phyloP scores from a whole-genome alignment of 2,888 invertebrate genomes.

The Luperina testacea region DNA sequence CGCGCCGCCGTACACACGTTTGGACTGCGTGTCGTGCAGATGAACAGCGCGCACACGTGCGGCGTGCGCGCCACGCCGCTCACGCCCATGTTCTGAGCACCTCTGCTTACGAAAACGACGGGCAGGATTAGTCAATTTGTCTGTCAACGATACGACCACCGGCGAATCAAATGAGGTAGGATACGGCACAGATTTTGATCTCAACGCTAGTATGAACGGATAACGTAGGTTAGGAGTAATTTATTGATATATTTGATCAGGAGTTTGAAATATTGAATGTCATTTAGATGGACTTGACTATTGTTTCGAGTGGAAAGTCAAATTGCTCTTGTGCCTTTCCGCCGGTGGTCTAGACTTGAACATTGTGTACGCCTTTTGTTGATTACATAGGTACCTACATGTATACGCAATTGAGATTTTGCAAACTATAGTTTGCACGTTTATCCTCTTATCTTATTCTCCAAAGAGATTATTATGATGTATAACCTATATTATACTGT shows the following conservation, averaged over 20 bases:
- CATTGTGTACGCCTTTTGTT: slow-evolving; percentile 77
- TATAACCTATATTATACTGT: slow-evolving; percentile 75
- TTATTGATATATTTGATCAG: slow-evolving; percentile 60
- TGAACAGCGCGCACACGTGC: slow-evolving; percentile 88
- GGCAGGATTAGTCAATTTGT: slow-evolving; percentile 75
- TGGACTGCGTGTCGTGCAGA: slow-evolving; percentile 86
- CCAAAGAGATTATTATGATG: slow-evolving; percentile 86
- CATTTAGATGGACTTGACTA: slow-evolving; percentile 73
- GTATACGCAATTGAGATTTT: slow-evolving; percentile 74
- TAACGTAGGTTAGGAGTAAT: slow-evolving; percentile 52
- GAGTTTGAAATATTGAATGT: slow-evolving; percentile 66
- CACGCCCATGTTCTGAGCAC: slow-evolving; percentile 84
- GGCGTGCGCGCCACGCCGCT: slow-evolving; percentile 87
- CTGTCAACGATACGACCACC: slow-evolving; percentile 75
- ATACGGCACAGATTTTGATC: slow-evolving; percentile 84
- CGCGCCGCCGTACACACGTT: slow-evolving; percentile 88
- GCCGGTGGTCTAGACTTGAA: slow-evolving; percentile 80
- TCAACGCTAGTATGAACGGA: slow-evolving; percentile 65
- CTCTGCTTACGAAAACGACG: slow-evolving; percentile 15
- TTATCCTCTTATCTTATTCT: slow-evolving; percentile 80
- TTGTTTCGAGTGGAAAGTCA: slow-evolving; percentile 77
- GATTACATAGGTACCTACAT: slow-evolving; percentile 66
- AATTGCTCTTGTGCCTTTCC: slow-evolving; percentile 87
- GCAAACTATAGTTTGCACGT: slow-evolving; percentile 80
- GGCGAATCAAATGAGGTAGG: slow-evolving; percentile 80